These are phyloP conservation scores for Silurus lanzhouensis DNA, from an alignment of 2,797 vertebrate species.

Conservation along the genomic window DNA sequence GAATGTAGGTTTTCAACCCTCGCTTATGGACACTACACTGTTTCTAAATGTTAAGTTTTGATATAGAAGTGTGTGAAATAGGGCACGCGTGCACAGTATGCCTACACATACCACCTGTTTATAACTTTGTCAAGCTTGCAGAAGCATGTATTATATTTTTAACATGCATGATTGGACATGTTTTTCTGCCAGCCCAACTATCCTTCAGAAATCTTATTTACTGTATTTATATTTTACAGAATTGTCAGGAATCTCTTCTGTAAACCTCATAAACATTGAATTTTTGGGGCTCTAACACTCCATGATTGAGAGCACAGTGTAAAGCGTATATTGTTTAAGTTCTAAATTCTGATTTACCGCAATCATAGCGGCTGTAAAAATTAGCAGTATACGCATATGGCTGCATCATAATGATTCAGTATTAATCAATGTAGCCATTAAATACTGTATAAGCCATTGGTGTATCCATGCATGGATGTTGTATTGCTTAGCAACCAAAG, in stretches of 20 bases:
- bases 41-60: not conserved
- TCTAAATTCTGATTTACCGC: not conserved
- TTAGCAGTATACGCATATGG: not conserved
- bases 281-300: not conserved
- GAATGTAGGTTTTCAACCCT: not conserved
- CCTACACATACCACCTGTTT: not conserved
- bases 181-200: not conserved
- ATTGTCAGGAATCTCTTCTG: not conserved
- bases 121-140: not conserved
- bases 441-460: not conserved
- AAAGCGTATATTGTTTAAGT: not conserved
- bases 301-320: not conserved
- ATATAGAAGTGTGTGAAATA: not conserved
- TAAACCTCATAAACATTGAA: not conserved
- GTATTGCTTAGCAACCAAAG: not conserved
- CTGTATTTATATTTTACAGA: not conserved
- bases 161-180: not conserved
- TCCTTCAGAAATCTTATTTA: constrained; percentile 3
- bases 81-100: not conserved
- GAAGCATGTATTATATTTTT: not conserved
- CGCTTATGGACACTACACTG: not conserved
- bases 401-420: not conserved
- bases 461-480: not conserved
- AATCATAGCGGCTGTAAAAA: not conserved
- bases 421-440: not conserved